Conservation (phyloP, 2,888 invertebrate genomes). For the Trissolcus brochymenae region DNA sequence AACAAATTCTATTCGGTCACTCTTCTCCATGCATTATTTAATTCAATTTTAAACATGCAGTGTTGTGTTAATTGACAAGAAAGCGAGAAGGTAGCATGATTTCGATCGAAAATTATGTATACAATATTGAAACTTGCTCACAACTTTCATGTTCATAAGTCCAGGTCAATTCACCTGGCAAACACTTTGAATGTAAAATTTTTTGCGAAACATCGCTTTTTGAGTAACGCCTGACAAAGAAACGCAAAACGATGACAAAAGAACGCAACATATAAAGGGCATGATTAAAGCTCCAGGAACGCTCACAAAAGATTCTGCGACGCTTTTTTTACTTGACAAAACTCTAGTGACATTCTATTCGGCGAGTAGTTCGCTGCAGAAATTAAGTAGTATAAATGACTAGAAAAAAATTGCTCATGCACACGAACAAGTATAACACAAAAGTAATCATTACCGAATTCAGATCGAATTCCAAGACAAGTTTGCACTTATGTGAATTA, state of each 20-base stretch:
- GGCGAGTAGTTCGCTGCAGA: slow-evolving; percentile 24
- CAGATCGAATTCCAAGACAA: no score
- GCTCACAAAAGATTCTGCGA: slow-evolving; percentile 28
- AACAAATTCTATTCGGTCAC: no score
- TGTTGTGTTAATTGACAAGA: no score
- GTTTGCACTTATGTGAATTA: not conserved
- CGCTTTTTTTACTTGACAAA: slow-evolving; percentile 39
- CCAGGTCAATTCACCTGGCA: slow-evolving; percentile 11
- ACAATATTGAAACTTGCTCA: slow-evolving; percentile 70
- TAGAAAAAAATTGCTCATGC: slow-evolving; percentile 58
- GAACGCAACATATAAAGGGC: slow-evolving; percentile 22
- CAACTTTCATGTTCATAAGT: no score
- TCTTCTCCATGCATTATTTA: no score
- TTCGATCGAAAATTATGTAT: slow-evolving; percentile 11
- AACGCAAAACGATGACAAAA: slow-evolving; percentile 25
- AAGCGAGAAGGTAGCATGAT: not conserved
- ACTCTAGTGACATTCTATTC: slow-evolving; percentile 41
- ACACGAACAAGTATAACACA: slow-evolving; percentile 45
- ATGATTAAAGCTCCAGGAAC: slow-evolving; percentile 41
- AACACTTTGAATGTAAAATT: slow-evolving; percentile 20
- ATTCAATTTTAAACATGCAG: not conserved
- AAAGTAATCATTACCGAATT: not conserved
- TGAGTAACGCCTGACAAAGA: slow-evolving; percentile 42
- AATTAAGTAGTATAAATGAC: slow-evolving; percentile 57
- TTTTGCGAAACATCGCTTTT: slow-evolving; percentile 12